Conservation (phyloP, 2,113 vertebrate genomes). For the Lethenteron camtschaticum region DNA sequence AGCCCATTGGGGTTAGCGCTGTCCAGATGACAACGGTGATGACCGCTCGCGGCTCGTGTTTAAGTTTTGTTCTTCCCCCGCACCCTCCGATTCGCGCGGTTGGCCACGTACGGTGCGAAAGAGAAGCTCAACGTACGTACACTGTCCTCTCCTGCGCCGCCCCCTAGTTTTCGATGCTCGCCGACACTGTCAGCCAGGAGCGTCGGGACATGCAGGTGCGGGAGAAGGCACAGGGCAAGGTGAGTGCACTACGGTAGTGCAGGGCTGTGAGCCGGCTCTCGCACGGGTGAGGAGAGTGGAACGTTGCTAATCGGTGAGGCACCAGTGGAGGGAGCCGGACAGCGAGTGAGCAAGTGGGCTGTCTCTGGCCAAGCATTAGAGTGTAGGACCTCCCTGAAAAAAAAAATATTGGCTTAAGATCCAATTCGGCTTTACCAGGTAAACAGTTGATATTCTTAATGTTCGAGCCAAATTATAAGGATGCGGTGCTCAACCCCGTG, state of each 20-base stretch:
- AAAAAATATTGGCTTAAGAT: too few relatives aligned
- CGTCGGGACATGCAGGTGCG: slow-evolving; percentile 40
- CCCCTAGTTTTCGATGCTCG: slow-evolving; percentile 60
- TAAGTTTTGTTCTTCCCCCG: neutral
- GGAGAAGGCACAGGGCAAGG: slow-evolving; percentile 60
- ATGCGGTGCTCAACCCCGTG: too few relatives aligned
- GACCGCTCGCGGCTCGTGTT: neutral
- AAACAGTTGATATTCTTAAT: too few relatives aligned
- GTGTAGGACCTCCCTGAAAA: too few relatives aligned
- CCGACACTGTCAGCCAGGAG: slow-evolving; percentile 56
- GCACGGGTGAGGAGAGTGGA: too few relatives aligned
- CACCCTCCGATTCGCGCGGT: neutral
- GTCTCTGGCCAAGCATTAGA: too few relatives aligned
- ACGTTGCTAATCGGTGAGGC: too few relatives aligned
- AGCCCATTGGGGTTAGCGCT: neutral
- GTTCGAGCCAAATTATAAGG: too few relatives aligned
- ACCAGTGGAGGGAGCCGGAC: too few relatives aligned
- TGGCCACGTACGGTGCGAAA: neutral
- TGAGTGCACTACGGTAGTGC: slow-evolving; percentile 14
- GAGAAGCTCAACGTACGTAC: neutral
- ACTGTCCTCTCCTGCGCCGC: neutral
- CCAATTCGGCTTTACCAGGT: too few relatives aligned
- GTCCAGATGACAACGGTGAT: neutral
- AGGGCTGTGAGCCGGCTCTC: neutral
- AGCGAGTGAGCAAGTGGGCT: too few relatives aligned